Evolutionary conservation across 2,113 vertebrate species (phyloP).

Genomic region (Apteryx mantelli): DNA sequence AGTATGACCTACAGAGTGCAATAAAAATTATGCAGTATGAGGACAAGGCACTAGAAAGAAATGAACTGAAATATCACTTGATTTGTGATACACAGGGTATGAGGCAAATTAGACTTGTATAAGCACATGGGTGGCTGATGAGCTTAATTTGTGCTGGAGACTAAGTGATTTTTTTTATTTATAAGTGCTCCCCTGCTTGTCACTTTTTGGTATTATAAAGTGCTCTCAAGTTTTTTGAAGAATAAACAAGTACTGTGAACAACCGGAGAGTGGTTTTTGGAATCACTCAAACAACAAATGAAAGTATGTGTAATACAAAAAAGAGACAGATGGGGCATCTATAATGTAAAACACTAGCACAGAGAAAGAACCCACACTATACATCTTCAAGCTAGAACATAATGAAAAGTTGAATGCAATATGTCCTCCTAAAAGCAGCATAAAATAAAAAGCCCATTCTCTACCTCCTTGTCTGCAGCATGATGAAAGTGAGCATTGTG

Average conservation of each 20-base stretch:
- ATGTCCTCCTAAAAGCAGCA: neutral
- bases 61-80: neutral
- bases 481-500: neutral
- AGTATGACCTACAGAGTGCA: neutral
- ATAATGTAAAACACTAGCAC: neutral
- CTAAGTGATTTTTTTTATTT: neutral
- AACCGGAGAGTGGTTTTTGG: neutral
- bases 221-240: neutral
- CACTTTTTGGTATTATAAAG: constrained; percentile 10
- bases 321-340: neutral
- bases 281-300: neutral
- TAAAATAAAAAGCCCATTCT: neutral
- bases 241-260: neutral
- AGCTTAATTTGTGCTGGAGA: neutral
- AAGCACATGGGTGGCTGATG: neutral
- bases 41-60: neutral
- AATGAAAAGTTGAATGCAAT: neutral
- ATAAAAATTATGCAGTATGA: neutral
- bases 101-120: constrained; percentile 6
- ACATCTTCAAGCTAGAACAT: neutral
- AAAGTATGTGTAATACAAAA: neutral
- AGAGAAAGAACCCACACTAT: neutral
- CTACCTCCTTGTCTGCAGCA: neutral
- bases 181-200: constrained; percentile 5
- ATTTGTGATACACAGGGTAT: neutral